Evolutionary conservation across 2,888 invertebrate species (phyloP).

Genomic region (Mechanitis mazaeus): DNA sequence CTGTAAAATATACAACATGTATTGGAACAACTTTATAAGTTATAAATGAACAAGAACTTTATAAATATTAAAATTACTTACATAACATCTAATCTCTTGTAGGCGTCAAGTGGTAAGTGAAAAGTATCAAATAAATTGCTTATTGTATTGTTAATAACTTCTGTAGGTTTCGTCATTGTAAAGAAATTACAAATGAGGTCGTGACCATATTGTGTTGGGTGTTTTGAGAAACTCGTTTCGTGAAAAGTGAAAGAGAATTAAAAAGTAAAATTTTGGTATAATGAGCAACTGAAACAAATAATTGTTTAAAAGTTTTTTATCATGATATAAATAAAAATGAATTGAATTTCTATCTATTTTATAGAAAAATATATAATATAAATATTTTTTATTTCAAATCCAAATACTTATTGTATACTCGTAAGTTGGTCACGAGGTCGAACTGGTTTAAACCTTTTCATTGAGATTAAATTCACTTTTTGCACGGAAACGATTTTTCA

Average conservation of each 20-base stretch:
- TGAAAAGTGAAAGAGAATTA: constrained; percentile 14
- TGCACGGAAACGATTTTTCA: constrained; percentile 23
- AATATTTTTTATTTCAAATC: neutral
- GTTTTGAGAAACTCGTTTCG: constrained; percentile 14
- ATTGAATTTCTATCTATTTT: no score
- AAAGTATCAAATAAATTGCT: constrained; percentile 20
- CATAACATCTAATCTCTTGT: constrained; percentile 10
- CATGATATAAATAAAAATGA: no score
- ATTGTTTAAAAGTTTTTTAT: no score
- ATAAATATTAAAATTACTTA: neutral
- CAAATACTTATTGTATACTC: neutral
- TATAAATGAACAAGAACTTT: neutral
- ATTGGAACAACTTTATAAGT: neutral
- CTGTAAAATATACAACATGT: neutral
- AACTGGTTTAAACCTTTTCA: constrained; percentile 13
- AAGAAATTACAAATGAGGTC: constrained; percentile 19
- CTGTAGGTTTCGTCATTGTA: constrained; percentile 19
- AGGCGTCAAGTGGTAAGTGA: constrained; percentile 17
- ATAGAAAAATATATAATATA: no score
- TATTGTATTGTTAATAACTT: constrained; percentile 14
- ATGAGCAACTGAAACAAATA: no score
- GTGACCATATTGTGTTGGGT: constrained; percentile 19
- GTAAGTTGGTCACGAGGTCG: constrained; percentile 18
- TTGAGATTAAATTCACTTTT: constrained; percentile 31
- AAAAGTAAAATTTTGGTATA: neutral